Base-by-base conservation (phyloP, 2,797 vertebrate genomes). In the Oryzias sinensis region DNA sequence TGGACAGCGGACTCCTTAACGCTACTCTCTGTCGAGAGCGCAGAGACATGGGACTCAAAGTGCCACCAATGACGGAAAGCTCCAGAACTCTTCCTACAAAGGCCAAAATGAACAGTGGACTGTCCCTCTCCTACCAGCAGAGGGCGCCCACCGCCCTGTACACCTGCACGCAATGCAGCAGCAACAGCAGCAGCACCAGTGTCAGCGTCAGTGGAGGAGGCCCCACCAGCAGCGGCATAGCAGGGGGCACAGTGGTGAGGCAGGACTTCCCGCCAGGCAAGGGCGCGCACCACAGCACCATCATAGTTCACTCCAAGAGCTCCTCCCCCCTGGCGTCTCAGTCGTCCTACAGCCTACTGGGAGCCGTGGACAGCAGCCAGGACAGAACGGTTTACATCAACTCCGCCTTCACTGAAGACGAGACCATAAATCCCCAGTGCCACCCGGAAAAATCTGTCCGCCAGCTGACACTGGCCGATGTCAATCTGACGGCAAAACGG, bases 91-190 rank as follows among this genome's bases (percentile, higher is more conserved):
- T 95, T 52, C 97, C 96, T 5, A 94, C 94, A 56, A 95, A 94
- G 56, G 92, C 93, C 0, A 98, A 97, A 89, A 90, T 94, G 71
- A 98, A 94, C 80, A 93, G 89, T 7, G 79, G 93, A 17, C 79
- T 94, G 5, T 81, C 92, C 0, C 90, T 92, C 0, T 92, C 91
- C 61, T 96, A 96, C 84, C 95, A 96, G 47, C 91, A 93, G 70
- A 93, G 96, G 81, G 83, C 92, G 9, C 93, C 95, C 5, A 93
- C 95, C 0, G 89, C 95, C 6, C 72, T 98, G 62, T 99, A 97
- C 70, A 98, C 97, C 0, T 98, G 97, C 86, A 99, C 95, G 57
- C 97, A 99, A 24, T 99, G 97, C 88, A 99, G 96, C 78, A 93
- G 89, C 14, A 81, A 90, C 1, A 85, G 91, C 49, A 82, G 89